These are phyloP conservation scores for Tenebrio molitor DNA, from an alignment of 1,140 invertebrate species.

Conservation along the genomic window DNA sequence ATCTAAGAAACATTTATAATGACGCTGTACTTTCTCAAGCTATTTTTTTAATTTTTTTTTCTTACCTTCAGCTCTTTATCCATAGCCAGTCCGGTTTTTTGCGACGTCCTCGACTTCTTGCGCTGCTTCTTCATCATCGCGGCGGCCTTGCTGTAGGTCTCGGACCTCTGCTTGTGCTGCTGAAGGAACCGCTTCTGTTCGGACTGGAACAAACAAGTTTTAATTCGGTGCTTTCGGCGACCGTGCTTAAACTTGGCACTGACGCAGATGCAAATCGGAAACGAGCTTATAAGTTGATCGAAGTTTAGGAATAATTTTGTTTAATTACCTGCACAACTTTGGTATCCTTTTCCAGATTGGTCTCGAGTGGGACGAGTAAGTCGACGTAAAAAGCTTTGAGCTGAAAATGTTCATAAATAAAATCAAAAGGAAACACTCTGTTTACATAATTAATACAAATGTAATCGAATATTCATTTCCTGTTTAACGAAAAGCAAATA, in stretches of 20 bases:
- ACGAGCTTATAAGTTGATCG: slow-evolving; percentile 8
- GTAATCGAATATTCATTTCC: slow-evolving; percentile 38
- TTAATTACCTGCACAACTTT: slow-evolving; percentile 88
- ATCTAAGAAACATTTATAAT: no score
- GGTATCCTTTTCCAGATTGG: slow-evolving; percentile 93
- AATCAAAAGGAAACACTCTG: slow-evolving; percentile 4
- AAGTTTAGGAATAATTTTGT: slow-evolving; percentile 22
- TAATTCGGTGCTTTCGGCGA: background rate
- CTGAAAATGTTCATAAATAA: slow-evolving; percentile 70
- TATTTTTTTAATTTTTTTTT: slow-evolving; percentile 11
- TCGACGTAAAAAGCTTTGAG: slow-evolving; percentile 95
- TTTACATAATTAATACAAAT: slow-evolving; percentile 39
- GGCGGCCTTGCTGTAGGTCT: slow-evolving; percentile 90
- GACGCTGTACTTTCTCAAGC: no score
- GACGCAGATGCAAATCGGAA: background rate
- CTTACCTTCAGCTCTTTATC: slow-evolving; percentile 90
- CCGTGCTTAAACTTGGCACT: slow-evolving; percentile 1
- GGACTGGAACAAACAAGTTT: slow-evolving; percentile 71
- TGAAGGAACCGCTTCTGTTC: slow-evolving; percentile 92
- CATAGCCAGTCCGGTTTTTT: slow-evolving; percentile 83
- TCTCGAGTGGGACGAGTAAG: slow-evolving; percentile 90
- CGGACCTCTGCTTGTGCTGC: slow-evolving; percentile 89
- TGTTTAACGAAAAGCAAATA: slow-evolving; percentile 48
- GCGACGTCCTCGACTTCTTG: slow-evolving; percentile 85
- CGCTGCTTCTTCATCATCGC: slow-evolving; percentile 90